Percentiles rank a stretch among this genome's conserved stretches.
Evolutionary conservation across 2,888 invertebrate genomes (phyloP).

Genomic region (Lasioglossum morio): DNA sequence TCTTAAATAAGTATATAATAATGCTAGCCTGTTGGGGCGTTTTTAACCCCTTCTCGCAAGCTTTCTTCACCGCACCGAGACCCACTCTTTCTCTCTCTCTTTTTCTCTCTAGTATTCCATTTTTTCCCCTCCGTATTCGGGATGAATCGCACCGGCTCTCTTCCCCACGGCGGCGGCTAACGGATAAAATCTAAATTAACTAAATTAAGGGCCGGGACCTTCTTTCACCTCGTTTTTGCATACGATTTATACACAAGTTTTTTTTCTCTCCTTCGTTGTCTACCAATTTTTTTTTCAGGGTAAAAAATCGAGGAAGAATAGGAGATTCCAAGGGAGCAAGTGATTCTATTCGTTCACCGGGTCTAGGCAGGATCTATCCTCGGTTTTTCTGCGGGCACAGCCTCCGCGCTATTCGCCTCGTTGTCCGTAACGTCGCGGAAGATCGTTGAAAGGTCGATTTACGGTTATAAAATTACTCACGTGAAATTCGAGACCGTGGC

Average conservation of each 20-base stretch:
- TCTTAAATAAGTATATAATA: constrained; percentile 85
- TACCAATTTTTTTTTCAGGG: background rate
- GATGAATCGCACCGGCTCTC: constrained; percentile 54
- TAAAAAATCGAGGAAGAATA: background rate
- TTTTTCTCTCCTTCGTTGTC: constrained; percentile 44
- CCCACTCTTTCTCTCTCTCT: constrained; percentile 8
- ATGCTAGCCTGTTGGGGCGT: constrained; percentile 70
- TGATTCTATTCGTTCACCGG: constrained; percentile 37
- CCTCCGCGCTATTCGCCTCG: constrained; percentile 40
- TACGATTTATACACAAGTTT: constrained; percentile 81
- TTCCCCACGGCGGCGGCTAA: constrained; percentile 74
- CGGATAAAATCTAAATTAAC: constrained; percentile 85
- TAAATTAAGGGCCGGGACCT: constrained; percentile 83
- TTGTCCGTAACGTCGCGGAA: constrained; percentile 52
- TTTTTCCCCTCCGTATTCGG: constrained; percentile 19
- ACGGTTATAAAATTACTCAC: constrained; percentile 83
- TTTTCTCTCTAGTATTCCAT: constrained; percentile 27
- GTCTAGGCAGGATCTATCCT: background rate
- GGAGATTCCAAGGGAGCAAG: constrained; percentile 11
- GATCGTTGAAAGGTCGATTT: constrained; percentile 83
- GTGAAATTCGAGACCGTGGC: constrained; percentile 78
- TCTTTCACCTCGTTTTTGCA: constrained; percentile 78
- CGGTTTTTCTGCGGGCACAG: constrained; percentile 39
- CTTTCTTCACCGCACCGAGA: constrained; percentile 11
- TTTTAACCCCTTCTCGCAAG: constrained; percentile 66